Evolutionary conservation across 2,113 vertebrate species (phyloP).

Genomic region (Catharus fuscescens): DNA sequence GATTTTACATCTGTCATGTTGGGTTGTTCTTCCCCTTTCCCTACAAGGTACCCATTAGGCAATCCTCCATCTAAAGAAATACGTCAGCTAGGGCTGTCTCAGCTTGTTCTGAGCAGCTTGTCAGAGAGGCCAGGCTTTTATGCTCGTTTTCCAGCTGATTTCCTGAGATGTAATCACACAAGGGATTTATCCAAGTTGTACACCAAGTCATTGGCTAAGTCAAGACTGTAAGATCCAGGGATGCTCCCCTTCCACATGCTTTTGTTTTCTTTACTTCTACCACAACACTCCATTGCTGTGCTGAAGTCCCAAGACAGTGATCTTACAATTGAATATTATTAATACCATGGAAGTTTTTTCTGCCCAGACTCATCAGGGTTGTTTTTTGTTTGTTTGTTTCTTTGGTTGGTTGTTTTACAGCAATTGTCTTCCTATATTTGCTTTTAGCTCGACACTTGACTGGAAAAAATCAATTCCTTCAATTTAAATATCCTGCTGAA

Average conservation of each 20-base stretch:
- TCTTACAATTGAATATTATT: background rate
- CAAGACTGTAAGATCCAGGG: background rate
- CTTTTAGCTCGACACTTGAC: background rate
- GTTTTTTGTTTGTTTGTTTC: background rate
- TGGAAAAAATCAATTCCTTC: constrained; percentile 22
- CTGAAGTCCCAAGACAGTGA: background rate
- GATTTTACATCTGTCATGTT: background rate
- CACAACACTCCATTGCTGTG: background rate
- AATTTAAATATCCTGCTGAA: constrained; percentile 38
- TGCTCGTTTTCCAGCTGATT: background rate
- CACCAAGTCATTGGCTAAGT: background rate
- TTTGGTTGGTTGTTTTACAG: background rate
- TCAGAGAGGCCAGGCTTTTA: background rate
- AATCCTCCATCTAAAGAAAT: background rate
- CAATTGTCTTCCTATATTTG: background rate
- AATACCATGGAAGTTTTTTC: background rate
- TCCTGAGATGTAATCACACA: background rate
- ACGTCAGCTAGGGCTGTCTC: background rate
- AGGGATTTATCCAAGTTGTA: background rate
- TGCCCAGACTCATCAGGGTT: background rate
- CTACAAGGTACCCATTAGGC: background rate
- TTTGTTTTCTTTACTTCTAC: background rate
- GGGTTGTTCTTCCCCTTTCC: background rate
- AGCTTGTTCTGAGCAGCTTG: background rate
- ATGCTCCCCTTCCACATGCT: background rate